Base-by-base conservation (phyloP, 1,140 invertebrate genomes). In the Charaxes varanes region DNA sequence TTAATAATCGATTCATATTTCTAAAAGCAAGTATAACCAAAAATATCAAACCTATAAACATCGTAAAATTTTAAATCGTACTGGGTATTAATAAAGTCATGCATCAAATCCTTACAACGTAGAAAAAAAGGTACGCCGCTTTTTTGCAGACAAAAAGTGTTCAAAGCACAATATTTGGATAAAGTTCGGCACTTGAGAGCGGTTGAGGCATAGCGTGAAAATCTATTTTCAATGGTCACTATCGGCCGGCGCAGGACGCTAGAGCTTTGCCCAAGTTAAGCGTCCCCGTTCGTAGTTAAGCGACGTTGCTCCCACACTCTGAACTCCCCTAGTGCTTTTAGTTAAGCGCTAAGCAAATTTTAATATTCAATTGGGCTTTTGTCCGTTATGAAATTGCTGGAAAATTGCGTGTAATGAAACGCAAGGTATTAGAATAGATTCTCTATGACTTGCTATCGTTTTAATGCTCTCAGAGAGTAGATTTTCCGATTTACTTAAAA, bases 141-240 rank as follows among this genome's bases (percentile, higher is more conserved):
- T 31, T 18, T 31, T 10, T 17, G 14, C 12, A 14, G 28, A 17
- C n/a, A 16, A 31, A 31, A 31, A 31, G 28, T 3, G 33, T 42
- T 44, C 37, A 32, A n/a, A 49, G 31, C 31, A 36, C 49, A 62
- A 72, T 69, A 58, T 76, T 74, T 77, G 54, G 53, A 62, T 62
- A 44, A 78, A 80, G 71, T 78, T 77, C 14, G 45, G 34, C 64
- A 41, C 68, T 71, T 62, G 52, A 62, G 62, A 63, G 61, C 54
- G 53, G 52, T 67, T 47, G 35, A 50, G 52, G 61, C 65, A 71
- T 61, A 70, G 70, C 73, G 71, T 81, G 77, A 74, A 81, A 77
- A 81, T 81, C 77, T 78, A 78, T 78, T 81, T 81, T 74, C 61
- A 77, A 81, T 81, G 72, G 69, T 38, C 65, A 78, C 71, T 77